Evolutionary conservation across 2,888 invertebrate species (phyloP).

Genomic region (Spilarctia lutea): DNA sequence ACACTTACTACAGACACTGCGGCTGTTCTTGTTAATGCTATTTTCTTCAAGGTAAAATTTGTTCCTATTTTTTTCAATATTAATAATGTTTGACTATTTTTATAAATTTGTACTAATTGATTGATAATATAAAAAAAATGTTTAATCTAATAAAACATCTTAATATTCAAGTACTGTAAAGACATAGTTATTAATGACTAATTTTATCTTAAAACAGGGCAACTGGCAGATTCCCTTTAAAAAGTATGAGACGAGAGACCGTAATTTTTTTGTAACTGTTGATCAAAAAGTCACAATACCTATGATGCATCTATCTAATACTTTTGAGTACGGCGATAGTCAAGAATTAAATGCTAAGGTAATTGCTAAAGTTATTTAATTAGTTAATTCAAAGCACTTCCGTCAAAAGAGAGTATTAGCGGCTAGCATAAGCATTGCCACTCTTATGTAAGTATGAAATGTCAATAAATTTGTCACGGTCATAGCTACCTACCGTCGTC

Average conservation of each 20-base stretch:
- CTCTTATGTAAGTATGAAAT: no score
- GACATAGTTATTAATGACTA: not conserved
- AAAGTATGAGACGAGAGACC: conserved; percentile 79
- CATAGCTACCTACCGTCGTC: no score
- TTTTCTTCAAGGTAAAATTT: conserved; percentile 91
- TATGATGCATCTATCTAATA: conserved; percentile 88
- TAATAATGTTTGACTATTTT: no score
- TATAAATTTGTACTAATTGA: no score
- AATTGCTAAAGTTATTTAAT: not conserved
- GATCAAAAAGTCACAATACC: conserved; percentile 86
- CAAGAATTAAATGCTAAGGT: conserved; percentile 71
- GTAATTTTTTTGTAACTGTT: conserved; percentile 88
- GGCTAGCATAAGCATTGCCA: no score
- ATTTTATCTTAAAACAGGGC: conserved; percentile 72
- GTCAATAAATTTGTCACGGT: no score
- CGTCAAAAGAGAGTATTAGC: no score
- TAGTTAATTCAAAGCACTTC: no score
- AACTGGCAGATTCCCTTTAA: conserved; percentile 90
- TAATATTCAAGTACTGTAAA: no score
- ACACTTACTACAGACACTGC: conserved; percentile 84
- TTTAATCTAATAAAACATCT: no score
- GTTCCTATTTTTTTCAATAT: not conserved
- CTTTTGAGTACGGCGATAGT: conserved; percentile 75
- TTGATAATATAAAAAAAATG: no score
- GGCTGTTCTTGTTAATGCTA: conserved; percentile 92